phyloP scores from a whole-genome alignment of 2,113 vertebrate species.

The Oreotragus oreotragus region DNA sequence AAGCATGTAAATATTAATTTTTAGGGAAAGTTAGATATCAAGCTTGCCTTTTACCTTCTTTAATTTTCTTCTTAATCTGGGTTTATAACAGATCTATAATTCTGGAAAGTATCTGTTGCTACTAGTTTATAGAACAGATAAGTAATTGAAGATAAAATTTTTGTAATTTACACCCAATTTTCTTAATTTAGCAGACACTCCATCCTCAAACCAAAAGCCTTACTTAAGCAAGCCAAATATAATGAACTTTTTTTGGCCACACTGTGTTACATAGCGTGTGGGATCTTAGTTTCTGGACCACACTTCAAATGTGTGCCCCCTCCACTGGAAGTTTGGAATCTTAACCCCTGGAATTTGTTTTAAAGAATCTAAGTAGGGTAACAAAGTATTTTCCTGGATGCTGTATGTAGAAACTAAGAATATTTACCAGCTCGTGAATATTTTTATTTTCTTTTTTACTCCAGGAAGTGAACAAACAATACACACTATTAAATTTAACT shows the following conservation, averaged over 20 bases:
- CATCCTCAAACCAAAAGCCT: not conserved
- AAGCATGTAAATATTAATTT: not conserved
- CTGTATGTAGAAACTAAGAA: not conserved
- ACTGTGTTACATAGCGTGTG: not conserved
- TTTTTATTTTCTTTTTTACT: not conserved
- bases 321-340: not conserved
- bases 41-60: not conserved
- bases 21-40: not conserved
- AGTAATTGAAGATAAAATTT: not conserved
- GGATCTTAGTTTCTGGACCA: not conserved
- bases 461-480: not conserved
- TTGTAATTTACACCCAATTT: not conserved
- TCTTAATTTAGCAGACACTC: not conserved
- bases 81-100: not conserved
- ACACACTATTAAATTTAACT: conserved; percentile 12
- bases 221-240: not conserved
- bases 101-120: not conserved
- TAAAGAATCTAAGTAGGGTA: not conserved
- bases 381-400: not conserved
- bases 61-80: not conserved
- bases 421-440: not conserved
- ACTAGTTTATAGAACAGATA: not conserved
- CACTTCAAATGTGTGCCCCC: not conserved
- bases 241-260: not conserved
- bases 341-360: not conserved